A percentile compares a stretch with the other conserved stretches of the same genome.
These are phyloP conservation scores for Ferrisia virgata DNA, from an alignment of 2,888 invertebrate genomes.

Conservation along the genomic window DNA sequence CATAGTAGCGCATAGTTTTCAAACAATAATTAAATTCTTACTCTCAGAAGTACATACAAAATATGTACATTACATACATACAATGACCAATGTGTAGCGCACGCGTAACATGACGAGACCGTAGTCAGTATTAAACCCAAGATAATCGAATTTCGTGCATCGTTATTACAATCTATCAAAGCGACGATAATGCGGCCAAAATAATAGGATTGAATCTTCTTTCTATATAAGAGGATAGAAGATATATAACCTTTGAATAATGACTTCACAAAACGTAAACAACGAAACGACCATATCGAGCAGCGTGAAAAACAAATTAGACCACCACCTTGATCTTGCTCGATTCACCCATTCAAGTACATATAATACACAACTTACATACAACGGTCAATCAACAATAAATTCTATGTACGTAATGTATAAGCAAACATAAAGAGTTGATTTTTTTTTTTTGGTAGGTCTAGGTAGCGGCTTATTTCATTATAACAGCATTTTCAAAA, in stretches of 20 bases:
- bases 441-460: too few relatives aligned
- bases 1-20: background rate
- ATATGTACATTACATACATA: background rate
- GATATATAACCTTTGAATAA: constrained; percentile 31
- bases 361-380: background rate
- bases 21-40: constrained; percentile 35
- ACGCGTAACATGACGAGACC: constrained; percentile 35
- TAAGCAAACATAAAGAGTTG: background rate
- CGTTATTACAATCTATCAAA: constrained; percentile 39
- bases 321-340: constrained; percentile 31
- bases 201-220: constrained; percentile 14
- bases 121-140: constrained; percentile 17
- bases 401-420: background rate
- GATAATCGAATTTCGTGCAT: constrained; percentile 45
- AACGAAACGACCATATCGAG: constrained; percentile 39
- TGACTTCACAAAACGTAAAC: constrained; percentile 40
- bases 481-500: background rate
- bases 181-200: constrained; percentile 6
- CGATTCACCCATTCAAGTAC: constrained; percentile 30
- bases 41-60: background rate
- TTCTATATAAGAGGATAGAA: background rate
- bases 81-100: constrained; percentile 31
- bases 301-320: constrained; percentile 42
- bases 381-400: constrained; percentile 11
- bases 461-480: background rate